Evolutionary conservation across 2,797 vertebrate genomes (phyloP), one percentile per base, ranked within the genome.

Genomic region (Naso thynnoides): DNA sequence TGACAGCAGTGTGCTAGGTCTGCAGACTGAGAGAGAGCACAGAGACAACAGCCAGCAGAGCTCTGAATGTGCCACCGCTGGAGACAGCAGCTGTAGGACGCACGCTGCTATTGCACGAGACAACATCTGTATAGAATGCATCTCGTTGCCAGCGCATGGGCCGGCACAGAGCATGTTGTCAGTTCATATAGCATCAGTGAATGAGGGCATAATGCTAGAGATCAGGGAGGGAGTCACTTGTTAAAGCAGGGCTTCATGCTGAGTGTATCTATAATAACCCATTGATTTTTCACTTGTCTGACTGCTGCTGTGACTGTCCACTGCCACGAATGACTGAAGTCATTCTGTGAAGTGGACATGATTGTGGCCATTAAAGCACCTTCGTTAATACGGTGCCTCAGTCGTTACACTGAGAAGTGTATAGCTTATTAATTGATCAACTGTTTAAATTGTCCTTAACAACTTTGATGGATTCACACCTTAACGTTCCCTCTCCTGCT

Each of bases 111-210:
- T 82, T 79, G 85, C 80, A 55, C 66, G 60, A 82, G 79, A 74
- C 78, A 57, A 54, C 63, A 70, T 60, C 75, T 67, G 58, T 55
- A 76, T 50, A 42, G 50, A 49, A 44, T 65, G 64, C 73, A 64
- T 68, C 24, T 47, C 67, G 11, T 36, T 53, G 75, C 79, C 66
- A 61, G 78, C 64, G 70, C 80, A 74, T 59, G 62, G 36, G 60
- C 70, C 56, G 76, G 70, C 57, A 68, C 31, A 49, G 73, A 74
- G 49, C 73, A 45, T 59, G 69, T 83, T 90, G 90, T 90, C 90
- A 73, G 73, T 53, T 85, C 57, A 65, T 68, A 65, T 84, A 52
- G 73, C 66, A 50, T 88, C 82, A 85, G 71, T 50, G 62, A 49
- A 61, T 16, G 61, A 24, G 73, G 72, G 62, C 56, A 70, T 33